Evolutionary conservation across 2,888 invertebrate genomes (phyloP).

Genomic region (Tolmerus cingulatus): DNA sequence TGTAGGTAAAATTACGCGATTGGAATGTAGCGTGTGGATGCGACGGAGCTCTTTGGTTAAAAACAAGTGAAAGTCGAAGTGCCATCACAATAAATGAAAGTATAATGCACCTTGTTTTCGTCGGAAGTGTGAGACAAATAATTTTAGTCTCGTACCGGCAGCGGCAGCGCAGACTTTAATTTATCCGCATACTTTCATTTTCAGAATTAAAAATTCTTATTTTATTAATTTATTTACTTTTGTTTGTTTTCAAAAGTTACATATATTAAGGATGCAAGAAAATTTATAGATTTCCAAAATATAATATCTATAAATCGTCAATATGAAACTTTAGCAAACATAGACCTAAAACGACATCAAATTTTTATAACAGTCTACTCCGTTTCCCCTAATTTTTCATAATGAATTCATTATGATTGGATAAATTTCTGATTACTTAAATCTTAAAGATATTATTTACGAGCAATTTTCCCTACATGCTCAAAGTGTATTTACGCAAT

Average conservation of each 20-base stretch:
- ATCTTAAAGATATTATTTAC: too few relatives aligned
- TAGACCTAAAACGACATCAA: too few relatives aligned
- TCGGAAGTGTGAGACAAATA: background rate
- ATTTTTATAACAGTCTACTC: too few relatives aligned
- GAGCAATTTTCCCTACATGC: too few relatives aligned
- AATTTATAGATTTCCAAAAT: background rate
- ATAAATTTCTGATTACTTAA: too few relatives aligned
- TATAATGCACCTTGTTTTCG: background rate
- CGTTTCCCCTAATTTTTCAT: too few relatives aligned
- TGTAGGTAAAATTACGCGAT: background rate
- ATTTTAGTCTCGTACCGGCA: background rate
- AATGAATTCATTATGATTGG: too few relatives aligned
- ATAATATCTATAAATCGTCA: too few relatives aligned
- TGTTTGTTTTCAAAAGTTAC: background rate
- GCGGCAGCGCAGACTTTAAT: background rate
- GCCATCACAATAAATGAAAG: background rate
- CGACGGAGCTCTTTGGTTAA: background rate
- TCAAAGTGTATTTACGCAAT: too few relatives aligned
- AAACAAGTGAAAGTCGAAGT: background rate
- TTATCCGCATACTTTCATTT: background rate
- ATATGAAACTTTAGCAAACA: too few relatives aligned
- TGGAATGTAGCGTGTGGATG: background rate
- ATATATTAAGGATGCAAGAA: too few relatives aligned
- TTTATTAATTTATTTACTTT: background rate
- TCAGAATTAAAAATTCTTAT: background rate